Base-by-base conservation (phyloP, 2,797 vertebrate genomes). In the Philypnodon macrostomus region DNA sequence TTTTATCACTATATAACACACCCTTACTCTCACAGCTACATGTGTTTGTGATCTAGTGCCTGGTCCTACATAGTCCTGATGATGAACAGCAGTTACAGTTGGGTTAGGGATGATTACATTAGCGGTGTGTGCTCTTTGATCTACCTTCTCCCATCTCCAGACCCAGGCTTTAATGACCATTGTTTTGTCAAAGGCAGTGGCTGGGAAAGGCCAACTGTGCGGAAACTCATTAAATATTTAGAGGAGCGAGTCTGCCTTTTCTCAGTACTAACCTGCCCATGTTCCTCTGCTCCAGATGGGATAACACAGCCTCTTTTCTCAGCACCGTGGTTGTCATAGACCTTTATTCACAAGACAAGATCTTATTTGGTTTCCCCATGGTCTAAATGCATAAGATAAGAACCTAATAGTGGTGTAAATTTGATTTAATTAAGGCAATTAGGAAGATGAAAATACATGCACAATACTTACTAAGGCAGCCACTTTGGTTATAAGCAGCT, bases 201-300 rank as follows among this genome's bases (percentile, higher is more conserved):
- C 66, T 84, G 73, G 75, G 81, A 85, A 86, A 85, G 80, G 84
- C 85, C 85, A 84, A 85, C 81, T 66, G 76, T 83, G 84, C 80
- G 76, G 84, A 89, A 85, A 79, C 76, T 77, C 73, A 90, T 91
- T 78, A 90, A 91, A 88, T 89, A 91, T 91, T 91, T 88, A 90
- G 85, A 76, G n/a, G 75, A 68, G 79, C 45, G 58, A 79, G 79
- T 76, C 81, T 83, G 83, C 74, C 71, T 83, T 76, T 16, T 79
- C 80, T 84, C 66, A 70, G 79, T 72, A 50, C 81, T 76, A 86
- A 84, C 86, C 85, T 80, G 70, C 75, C 79, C 84, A 79, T 54
- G 76, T n/a, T 81, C 76, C 70, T 79, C 75, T 73, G 63, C 83
- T 83, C 80, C 81, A 87, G 84, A 83, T 81, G 81, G 82, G 81